Conservation (phyloP, 1,140 invertebrate species). For the Drosophila mauritiana region DNA sequence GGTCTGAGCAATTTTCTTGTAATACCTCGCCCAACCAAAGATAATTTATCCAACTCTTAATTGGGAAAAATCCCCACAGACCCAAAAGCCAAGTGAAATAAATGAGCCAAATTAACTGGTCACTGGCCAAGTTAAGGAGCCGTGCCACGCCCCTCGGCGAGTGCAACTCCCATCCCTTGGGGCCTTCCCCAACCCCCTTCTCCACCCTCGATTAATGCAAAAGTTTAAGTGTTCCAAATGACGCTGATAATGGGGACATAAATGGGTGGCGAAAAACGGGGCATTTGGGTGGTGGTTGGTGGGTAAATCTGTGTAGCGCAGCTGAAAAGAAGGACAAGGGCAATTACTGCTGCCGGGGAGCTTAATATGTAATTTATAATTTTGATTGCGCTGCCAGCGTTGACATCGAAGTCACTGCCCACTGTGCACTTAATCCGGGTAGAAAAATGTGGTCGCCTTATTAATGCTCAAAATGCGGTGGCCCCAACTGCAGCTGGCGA, state of each 20-base stretch:
- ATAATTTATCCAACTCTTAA: constrained; percentile 19
- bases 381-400: constrained; percentile 52
- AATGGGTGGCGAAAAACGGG: constrained; percentile 1
- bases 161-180: constrained; percentile 3
- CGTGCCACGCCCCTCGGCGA: constrained; percentile 3
- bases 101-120: constrained; percentile 51
- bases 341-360: constrained; percentile 16
- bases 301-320: not conserved
- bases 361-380: constrained; percentile 66
- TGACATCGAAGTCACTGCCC: constrained; percentile 40
- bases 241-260: constrained; percentile 51
- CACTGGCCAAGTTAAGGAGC: constrained; percentile 14
- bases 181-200: not conserved
- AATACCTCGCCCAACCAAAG: not conserved
- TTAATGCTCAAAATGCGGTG: constrained; percentile 41
- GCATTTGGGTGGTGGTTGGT: not conserved
- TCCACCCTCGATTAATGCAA: constrained; percentile 48
- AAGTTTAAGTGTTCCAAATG: constrained; percentile 58
- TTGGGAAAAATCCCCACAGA: not conserved
- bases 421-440: constrained; percentile 45
- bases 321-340: constrained; percentile 19
- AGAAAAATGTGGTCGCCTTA: constrained; percentile 48
- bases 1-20: not conserved
- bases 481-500: constrained; percentile 12
- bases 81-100: constrained; percentile 35